A percentile compares a stretch with the other conserved stretches of the same genome.
Evolutionary conservation across 1,140 invertebrate species (phyloP).

Genomic region (Camponotus floridanus): DNA sequence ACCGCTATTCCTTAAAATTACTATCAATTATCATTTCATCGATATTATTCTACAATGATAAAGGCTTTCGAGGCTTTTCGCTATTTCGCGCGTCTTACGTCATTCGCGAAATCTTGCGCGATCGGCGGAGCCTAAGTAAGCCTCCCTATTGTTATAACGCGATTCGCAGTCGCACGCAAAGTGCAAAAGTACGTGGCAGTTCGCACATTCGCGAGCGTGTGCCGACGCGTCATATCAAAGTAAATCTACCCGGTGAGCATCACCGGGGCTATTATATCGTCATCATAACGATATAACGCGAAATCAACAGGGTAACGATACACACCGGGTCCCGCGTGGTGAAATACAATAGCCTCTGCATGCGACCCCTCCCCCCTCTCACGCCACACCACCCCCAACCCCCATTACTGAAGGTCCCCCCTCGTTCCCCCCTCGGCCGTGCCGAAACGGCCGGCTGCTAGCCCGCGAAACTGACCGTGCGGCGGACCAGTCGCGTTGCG

Average conservation of each 20-base stretch:
- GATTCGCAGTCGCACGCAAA: slow-evolving; percentile 13
- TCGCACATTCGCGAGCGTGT: slow-evolving; percentile 23
- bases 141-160: slow-evolving; percentile 15
- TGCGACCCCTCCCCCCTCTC: slow-evolving; percentile 54
- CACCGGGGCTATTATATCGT: slow-evolving; percentile 84
- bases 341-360: slow-evolving; percentile 80
- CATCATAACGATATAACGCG: slow-evolving; percentile 85
- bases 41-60: background rate
- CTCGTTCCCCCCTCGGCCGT: slow-evolving; percentile 42
- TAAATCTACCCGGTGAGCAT: slow-evolving; percentile 79
- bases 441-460: slow-evolving; percentile 69
- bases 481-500: slow-evolving; percentile 78
- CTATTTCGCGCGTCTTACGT: background rate
- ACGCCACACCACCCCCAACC: slow-evolving; percentile 42
- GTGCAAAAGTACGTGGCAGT: slow-evolving; percentile 26
- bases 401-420: slow-evolving; percentile 49
- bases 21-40: background rate
- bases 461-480: slow-evolving; percentile 75
- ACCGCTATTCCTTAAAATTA: no score
- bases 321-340: slow-evolving; percentile 80
- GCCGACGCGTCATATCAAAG: slow-evolving; percentile 75
- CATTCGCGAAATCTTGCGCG: slow-evolving; percentile 4
- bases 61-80: background rate
- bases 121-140: background rate
- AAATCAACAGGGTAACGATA: slow-evolving; percentile 86